A percentile compares a stretch with the other conserved stretches of the same genome.
These are phyloP conservation scores for Endomychus coccineus DNA, from an alignment of 2,888 invertebrate genomes.

Conservation along the genomic window DNA sequence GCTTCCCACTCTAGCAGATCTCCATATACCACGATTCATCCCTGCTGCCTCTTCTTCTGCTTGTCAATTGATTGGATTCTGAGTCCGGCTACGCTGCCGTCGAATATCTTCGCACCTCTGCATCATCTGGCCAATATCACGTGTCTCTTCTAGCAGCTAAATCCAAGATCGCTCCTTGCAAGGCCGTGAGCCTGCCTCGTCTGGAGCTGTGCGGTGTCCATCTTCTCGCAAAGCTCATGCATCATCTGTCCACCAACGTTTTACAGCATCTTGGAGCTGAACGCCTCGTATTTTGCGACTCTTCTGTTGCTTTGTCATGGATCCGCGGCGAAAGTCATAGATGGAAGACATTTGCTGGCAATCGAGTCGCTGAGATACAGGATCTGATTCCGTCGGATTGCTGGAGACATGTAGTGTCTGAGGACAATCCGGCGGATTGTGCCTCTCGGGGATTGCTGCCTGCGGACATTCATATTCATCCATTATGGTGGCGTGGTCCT, in stretches of 20 bases:
- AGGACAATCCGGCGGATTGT: background rate
- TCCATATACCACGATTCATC: constrained; percentile 1
- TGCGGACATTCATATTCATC: background rate
- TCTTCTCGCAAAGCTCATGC: constrained; percentile 6
- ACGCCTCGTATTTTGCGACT: background rate
- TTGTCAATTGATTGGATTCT: background rate
- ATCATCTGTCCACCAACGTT: constrained; percentile 4
- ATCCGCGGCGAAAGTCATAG: too few relatives aligned
- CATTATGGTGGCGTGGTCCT: constrained; percentile 1
- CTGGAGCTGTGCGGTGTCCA: background rate
- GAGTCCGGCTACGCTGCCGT: background rate
- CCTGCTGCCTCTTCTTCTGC: background rate
- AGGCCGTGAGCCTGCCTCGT: constrained; percentile 4
- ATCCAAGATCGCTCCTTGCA: too few relatives aligned
- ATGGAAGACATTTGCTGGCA: constrained; percentile 1
- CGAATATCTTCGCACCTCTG: constrained; percentile 4
- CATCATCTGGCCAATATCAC: background rate
- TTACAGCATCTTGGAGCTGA: constrained; percentile 5
- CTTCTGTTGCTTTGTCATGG: background rate
- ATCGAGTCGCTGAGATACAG: too few relatives aligned
- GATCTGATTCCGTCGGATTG: too few relatives aligned
- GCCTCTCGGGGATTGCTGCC: background rate
- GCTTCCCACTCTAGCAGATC: too few relatives aligned
- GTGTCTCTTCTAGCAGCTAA: constrained; percentile 1
- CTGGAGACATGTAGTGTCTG: constrained; percentile 1